phyloP scores from a whole-genome alignment of 2,797 vertebrate genomes.

The Enteromius argenteus region DNA sequence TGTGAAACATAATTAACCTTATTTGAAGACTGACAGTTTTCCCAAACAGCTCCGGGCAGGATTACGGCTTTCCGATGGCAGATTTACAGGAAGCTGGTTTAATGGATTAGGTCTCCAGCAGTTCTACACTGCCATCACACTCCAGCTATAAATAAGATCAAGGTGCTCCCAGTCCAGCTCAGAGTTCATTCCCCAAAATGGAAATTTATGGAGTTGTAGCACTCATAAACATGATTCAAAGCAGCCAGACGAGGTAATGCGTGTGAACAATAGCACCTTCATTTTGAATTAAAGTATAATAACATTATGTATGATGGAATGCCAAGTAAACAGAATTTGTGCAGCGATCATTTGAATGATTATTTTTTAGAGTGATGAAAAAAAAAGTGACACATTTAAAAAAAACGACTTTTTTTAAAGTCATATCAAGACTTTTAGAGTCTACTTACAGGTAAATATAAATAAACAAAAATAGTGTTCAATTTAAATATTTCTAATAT shows the following conservation, averaged over 20 bases:
- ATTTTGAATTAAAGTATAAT: neutral
- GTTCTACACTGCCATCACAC: conserved; percentile 15
- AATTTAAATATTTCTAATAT: neutral
- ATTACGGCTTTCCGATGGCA: conserved; percentile 36
- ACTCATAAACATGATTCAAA: conserved; percentile 12
- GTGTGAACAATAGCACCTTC: neutral
- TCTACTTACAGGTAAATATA: neutral
- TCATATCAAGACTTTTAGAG: neutral
- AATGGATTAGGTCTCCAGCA: conserved; percentile 27
- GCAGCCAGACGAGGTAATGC: neutral
- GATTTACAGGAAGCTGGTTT: conserved; percentile 34
- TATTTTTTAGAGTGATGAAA: neutral
- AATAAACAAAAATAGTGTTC: neutral
- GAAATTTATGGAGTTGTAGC: conserved; percentile 17
- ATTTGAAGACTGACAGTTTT: conserved; percentile 41
- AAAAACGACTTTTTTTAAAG: neutral
- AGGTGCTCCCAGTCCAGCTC: conserved; percentile 8
- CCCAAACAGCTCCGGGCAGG: conserved; percentile 41
- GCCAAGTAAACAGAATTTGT: neutral
- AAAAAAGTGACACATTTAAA: neutral
- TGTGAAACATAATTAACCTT: conserved; percentile 45
- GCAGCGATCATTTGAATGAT: neutral
- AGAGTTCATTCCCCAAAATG: neutral
- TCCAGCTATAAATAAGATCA: conserved; percentile 30
- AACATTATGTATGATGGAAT: neutral